Percentiles rank a stretch among this genome's conserved stretches.
Conservation (phyloP, 2,797 vertebrate species). For the Poecilia gillii region DNA sequence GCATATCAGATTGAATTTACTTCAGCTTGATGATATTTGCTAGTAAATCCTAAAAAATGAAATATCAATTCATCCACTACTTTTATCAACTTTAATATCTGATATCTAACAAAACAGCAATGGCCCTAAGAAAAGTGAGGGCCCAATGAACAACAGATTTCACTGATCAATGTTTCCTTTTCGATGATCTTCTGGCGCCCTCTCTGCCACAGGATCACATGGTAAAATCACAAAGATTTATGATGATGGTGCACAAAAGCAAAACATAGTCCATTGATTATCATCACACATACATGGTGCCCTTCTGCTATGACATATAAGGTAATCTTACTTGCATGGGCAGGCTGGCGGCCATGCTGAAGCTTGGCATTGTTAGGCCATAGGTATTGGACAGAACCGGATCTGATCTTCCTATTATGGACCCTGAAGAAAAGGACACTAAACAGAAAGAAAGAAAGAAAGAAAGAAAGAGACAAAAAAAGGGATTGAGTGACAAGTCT, state of each 20-base stretch:
- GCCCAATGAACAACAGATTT: neutral
- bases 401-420: slow-evolving; percentile 96
- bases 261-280: neutral
- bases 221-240: neutral
- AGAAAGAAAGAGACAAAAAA: neutral
- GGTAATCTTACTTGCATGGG: slow-evolving; percentile 93
- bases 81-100: neutral
- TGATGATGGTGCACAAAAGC: neutral
- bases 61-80: neutral
- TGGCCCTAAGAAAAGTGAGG: neutral
- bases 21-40: neutral
- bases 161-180: neutral
- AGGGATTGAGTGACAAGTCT: neutral
- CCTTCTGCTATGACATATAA: neutral
- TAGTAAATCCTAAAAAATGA: neutral
- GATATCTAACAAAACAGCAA: neutral
- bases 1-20: neutral
- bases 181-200: neutral
- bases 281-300: neutral
- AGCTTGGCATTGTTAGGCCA: slow-evolving; percentile 95
- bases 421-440: slow-evolving; percentile 97
- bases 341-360: slow-evolving; percentile 98
- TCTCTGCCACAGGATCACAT: neutral
- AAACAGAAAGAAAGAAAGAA: slow-evolving; percentile 11
- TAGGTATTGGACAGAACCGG: slow-evolving; percentile 95